A percentile compares a stretch with the other conserved stretches of the same genome.
phyloP scores from a whole-genome alignment of 2,888 invertebrate species.

The Dyspetes luteomarginatus region DNA sequence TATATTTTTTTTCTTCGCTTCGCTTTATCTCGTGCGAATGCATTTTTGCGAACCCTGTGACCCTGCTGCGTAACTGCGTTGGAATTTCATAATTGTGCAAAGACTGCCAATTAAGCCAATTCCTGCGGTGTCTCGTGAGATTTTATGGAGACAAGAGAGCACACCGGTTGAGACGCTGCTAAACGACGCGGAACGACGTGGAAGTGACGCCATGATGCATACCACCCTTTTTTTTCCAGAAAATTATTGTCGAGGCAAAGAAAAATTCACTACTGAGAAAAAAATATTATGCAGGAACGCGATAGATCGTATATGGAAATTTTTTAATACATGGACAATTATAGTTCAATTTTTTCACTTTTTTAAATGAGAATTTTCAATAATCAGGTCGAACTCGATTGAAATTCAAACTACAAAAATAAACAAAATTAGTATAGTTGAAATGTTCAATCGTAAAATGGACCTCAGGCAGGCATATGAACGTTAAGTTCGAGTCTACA shows the following conservation, averaged over 20 bases:
- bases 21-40: constrained; percentile 36
- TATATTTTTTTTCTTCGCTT: constrained; percentile 18
- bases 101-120: constrained; percentile 54
- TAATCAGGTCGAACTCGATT: no score
- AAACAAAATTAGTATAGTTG: no score
- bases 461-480: no score
- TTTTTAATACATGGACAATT: no score
- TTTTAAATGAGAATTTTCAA: no score
- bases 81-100: constrained; percentile 63
- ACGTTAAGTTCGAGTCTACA: no score
- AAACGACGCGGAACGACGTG: constrained; percentile 23
- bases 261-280: no score
- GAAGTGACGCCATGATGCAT: constrained; percentile 19
- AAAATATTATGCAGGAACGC: no score
- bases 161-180: constrained; percentile 11
- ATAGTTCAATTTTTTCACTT: no score
- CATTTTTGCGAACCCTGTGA: constrained; percentile 60
- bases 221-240: not conserved
- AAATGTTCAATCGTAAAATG: no score
- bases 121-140: constrained; percentile 37
- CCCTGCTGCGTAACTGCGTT: constrained; percentile 49
- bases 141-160: constrained; percentile 10
- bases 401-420: no score
- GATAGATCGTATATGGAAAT: no score
- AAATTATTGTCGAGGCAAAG: not conserved